phyloP scores from a whole-genome alignment of 2,113 vertebrate genomes.

The Paralichthys olivaceus region DNA sequence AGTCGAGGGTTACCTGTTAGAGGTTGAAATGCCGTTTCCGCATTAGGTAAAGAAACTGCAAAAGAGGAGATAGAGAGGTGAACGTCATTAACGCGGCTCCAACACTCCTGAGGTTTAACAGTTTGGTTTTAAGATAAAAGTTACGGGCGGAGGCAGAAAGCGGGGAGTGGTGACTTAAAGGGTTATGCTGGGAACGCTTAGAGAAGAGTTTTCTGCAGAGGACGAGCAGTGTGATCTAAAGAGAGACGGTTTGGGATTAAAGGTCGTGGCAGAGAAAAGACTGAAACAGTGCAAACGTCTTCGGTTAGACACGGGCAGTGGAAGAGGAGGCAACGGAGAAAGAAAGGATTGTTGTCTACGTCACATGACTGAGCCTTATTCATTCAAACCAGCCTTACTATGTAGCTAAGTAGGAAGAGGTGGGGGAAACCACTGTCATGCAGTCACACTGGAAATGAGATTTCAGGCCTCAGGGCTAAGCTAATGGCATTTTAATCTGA shows the following conservation, averaged over 20 bases:
- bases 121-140: background rate
- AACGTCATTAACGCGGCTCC: background rate
- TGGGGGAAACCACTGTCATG: conserved; percentile 11
- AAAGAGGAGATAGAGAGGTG: conserved; percentile 7
- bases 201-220: background rate
- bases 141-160: background rate
- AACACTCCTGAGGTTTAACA: background rate
- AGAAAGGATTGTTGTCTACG: conserved; percentile 28
- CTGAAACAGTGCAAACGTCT: background rate
- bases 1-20: conserved; percentile 67
- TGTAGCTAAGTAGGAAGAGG: background rate
- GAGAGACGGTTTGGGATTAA: conserved; percentile 1
- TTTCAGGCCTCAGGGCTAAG: no score
- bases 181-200: background rate
- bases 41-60: conserved; percentile 82
- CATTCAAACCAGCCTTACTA: background rate
- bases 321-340: conserved; percentile 22
- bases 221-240: conserved; percentile 20
- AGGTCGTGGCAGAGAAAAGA: background rate
- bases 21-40: conserved; percentile 31
- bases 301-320: conserved; percentile 9
- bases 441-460: background rate
- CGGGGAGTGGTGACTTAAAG: fast-evolving
- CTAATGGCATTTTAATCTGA: no score
- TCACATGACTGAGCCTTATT: conserved; percentile 13